Evolutionary conservation across 2,113 vertebrate genomes (phyloP).

Genomic region (Zosterops hypoxanthus): DNA sequence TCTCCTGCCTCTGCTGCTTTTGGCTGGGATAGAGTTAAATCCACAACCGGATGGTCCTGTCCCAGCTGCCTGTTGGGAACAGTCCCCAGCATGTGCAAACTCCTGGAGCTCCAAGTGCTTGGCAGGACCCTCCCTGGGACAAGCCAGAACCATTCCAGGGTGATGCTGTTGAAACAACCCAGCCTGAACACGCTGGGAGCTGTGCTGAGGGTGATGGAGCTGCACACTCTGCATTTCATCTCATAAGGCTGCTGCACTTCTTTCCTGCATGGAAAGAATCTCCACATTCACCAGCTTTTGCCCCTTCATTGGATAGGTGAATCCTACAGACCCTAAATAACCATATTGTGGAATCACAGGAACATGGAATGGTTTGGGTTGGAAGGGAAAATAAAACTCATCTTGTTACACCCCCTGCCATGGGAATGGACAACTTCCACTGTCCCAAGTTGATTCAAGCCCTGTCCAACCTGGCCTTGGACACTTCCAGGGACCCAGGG

Average conservation of each 20-base stretch:
- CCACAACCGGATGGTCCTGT: not conserved
- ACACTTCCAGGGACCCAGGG: not conserved
- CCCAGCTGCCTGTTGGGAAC: not conserved
- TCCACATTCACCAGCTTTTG: not conserved
- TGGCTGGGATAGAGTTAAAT: not conserved
- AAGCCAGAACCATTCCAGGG: not conserved
- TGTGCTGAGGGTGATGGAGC: not conserved
- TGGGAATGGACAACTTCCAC: not conserved
- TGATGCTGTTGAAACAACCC: not conserved
- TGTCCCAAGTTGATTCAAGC: not conserved
- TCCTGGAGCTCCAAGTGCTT: not conserved
- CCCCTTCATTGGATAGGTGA: not conserved
- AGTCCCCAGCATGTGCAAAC: not conserved
- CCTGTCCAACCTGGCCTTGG: rapidly evolving
- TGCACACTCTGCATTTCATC: not conserved
- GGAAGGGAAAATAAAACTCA: not conserved
- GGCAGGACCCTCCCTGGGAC: not conserved
- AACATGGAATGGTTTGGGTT: not conserved
- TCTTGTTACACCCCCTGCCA: rapidly evolving
- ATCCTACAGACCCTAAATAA: not conserved
- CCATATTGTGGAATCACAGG: not conserved
- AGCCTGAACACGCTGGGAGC: not conserved
- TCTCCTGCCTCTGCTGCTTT: not conserved
- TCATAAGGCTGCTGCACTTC: rapidly evolving
- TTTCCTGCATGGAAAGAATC: not conserved